Conservation (phyloP, 1,140 invertebrate species). For the Drosophila baimaii region DNA sequence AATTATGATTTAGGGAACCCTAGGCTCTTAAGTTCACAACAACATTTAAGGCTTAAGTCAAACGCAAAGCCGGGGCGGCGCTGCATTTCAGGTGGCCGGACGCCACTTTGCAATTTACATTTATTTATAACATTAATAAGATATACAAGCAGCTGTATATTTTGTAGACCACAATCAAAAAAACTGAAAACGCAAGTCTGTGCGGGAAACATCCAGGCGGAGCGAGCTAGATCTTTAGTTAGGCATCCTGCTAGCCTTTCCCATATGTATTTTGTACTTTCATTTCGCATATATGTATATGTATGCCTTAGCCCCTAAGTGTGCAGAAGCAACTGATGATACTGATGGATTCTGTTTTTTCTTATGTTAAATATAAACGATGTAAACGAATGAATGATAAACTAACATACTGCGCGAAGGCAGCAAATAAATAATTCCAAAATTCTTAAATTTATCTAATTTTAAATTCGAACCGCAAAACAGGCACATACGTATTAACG, state of each 20-base stretch:
- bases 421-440: constrained; percentile 72
- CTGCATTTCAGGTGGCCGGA: constrained; percentile 54
- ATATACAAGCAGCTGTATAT: constrained; percentile 47
- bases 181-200: constrained; percentile 44
- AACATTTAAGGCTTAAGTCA: constrained; percentile 77
- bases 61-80: constrained; percentile 69
- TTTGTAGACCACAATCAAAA: constrained; percentile 71
- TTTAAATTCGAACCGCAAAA: constrained; percentile 55
- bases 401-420: constrained; percentile 60
- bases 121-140: constrained; percentile 69
- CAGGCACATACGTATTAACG: constrained; percentile 48
- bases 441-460: constrained; percentile 75
- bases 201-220: constrained; percentile 42
- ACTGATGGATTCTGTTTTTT: constrained; percentile 50
- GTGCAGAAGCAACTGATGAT: constrained; percentile 46
- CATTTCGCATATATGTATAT: constrained; percentile 36
- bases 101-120: constrained; percentile 76
- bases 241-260: constrained; percentile 36
- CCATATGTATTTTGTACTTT: constrained; percentile 41
- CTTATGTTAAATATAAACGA: constrained; percentile 44
- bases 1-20: constrained; percentile 50
- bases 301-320: constrained; percentile 64
- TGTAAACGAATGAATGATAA: constrained; percentile 50
- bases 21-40: constrained; percentile 65
- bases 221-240: constrained; percentile 69